Base-by-base conservation (phyloP, 2,797 vertebrate species). In the Chelon auratus region DNA sequence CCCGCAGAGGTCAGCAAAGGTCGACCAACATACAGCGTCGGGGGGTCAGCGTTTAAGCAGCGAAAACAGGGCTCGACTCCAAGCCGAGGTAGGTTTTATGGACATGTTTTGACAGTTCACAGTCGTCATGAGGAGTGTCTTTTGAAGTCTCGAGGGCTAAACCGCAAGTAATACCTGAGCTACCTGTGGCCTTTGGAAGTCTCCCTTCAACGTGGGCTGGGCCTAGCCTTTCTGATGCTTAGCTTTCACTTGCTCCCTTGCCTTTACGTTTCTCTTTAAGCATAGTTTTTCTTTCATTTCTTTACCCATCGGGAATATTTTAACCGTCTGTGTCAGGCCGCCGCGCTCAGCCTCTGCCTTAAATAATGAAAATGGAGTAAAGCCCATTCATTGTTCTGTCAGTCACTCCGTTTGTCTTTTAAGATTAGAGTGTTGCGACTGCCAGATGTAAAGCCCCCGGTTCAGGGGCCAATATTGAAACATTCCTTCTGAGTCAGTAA, bases 401-500 rank as follows among this genome's bases (percentile, higher is more conserved):
- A 87, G 26, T 90, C 87, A 82, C 51, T 48, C 54, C n/a, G 59
- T 78, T 72, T 81, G 78, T 72, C 83, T 81, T 81, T 77, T 30
- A 78, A 77, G 85, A 91, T 85, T 80, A 88, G 71, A 73, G 22
- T 30, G 11, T 51, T 15, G 72, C 69, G 72, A 80, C 71, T 75
- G 82, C 78, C 75, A 62, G 73, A 77, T 78, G 64, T 80, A 86
- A 87, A 85, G 75, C 71, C 72, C 24, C 24, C 45, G 24, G 78
- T 87, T 84, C 64, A 85, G 76, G 65, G 76, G 78, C 62, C 87
- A 91, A 90, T 90, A 93, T 86, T 89, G 87, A 92, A 93, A 92
- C 94, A 93, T 94, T 94, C 92, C 88, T 81, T 82, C 77, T 70
- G 68, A 60, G 59, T 43, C 60, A 60, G 24, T 93, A 94, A 95